A percentile compares a stretch with the other conserved stretches of the same genome.
Evolutionary conservation across 2,888 invertebrate genomes (phyloP).

Genomic region (Sminthurinus aureus): DNA sequence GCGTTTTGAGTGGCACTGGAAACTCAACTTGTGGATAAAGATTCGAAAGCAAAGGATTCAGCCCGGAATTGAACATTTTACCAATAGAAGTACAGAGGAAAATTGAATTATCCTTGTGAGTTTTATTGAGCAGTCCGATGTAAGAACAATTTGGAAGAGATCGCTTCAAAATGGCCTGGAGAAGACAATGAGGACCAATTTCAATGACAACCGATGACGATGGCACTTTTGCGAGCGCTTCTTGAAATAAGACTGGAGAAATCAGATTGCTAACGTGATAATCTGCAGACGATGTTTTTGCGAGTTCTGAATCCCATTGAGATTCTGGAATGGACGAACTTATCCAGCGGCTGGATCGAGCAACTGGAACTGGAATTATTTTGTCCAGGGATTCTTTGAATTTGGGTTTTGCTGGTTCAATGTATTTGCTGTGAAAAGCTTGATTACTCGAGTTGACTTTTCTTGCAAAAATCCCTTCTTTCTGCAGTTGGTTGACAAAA

Average conservation of each 20-base stretch:
- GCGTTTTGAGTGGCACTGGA: conserved; percentile 87
- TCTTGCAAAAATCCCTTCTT: conserved; percentile 83
- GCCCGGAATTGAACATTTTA: conserved; percentile 78
- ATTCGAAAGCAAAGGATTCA: conserved; percentile 76
- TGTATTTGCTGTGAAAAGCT: conserved; percentile 94
- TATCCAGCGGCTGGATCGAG: conserved; percentile 66
- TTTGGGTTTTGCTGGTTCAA: conserved; percentile 82
- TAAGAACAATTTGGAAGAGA: conserved; percentile 65
- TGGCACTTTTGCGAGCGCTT: conserved; percentile 67
- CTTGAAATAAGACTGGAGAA: conserved; percentile 67
- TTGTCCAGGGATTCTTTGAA: conserved; percentile 77
- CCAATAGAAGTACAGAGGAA: conserved; percentile 72
- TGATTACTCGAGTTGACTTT: conserved; percentile 84
- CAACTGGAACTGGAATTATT: conserved; percentile 67
- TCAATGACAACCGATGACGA: conserved; percentile 65
- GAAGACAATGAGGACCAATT: too few relatives aligned
- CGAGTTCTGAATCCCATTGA: conserved; percentile 65
- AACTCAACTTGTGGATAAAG: conserved; percentile 79
- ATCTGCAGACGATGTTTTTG: conserved; percentile 67
- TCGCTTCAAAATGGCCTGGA: conserved; percentile 67
- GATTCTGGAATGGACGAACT: conserved; percentile 67
- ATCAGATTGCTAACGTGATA: conserved; percentile 68
- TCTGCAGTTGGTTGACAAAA: conserved; percentile 73
- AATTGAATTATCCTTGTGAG: conserved; percentile 67
- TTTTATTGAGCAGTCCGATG: conserved; percentile 67